phyloP scores from a whole-genome alignment of 2,888 invertebrate species.

The Parelbella ahira region DNA sequence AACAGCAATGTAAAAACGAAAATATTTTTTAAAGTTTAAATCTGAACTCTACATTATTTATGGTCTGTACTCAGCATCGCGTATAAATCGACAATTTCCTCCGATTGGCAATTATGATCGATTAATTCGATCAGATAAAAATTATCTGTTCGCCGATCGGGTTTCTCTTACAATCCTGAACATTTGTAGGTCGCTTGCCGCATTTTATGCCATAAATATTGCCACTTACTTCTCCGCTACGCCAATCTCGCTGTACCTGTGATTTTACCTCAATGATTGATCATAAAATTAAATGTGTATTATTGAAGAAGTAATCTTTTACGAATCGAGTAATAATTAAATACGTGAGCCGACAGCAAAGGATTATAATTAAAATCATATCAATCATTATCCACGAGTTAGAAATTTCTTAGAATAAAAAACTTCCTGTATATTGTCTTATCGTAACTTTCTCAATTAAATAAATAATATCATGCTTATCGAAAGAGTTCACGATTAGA shows the following conservation, averaged over 20 bases:
- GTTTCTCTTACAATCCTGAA: conserved; percentile 17
- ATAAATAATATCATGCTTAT: no score
- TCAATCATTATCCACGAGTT: no score
- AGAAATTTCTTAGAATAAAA: no score
- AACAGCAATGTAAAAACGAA: no score
- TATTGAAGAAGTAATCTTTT: no score
- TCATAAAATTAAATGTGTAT: conserved; percentile 17
- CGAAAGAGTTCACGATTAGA: no score
- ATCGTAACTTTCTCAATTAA: no score
- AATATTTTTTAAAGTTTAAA: no score
- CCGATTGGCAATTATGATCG: conserved; percentile 24
- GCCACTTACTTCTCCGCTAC: conserved; percentile 18
- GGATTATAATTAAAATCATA: no score
- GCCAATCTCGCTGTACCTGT: conserved; percentile 15
- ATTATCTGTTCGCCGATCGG: conserved; percentile 22
- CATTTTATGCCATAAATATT: conserved; percentile 23
- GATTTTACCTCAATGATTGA: conserved; percentile 20
- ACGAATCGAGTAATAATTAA: no score
- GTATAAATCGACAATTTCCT: conserved; percentile 22
- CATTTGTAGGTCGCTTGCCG: conserved; percentile 22
- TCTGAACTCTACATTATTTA: conserved; percentile 6
- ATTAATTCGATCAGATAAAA: conserved; percentile 26
- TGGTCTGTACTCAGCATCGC: conserved; percentile 1
- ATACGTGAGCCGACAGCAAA: no score
- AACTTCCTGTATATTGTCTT: no score